These are phyloP conservation scores for Drosophila limbata DNA, from an alignment of 2,888 invertebrate genomes.

Conservation along the genomic window DNA sequence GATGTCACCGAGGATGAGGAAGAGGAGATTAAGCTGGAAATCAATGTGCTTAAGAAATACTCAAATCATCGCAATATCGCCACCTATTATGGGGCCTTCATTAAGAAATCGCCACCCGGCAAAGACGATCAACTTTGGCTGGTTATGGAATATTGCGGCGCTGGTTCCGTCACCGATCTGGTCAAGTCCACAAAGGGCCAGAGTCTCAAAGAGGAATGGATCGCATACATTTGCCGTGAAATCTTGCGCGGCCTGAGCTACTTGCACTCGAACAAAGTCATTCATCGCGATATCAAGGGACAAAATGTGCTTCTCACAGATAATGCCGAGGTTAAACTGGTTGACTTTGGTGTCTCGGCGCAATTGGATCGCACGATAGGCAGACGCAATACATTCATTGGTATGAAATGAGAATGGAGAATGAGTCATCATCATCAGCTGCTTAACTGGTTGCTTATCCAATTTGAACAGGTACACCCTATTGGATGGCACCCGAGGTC, in stretches of 20 bases:
- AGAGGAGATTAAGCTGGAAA: constrained; percentile 99
- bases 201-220: constrained; percentile 99
- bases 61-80: constrained; percentile 99
- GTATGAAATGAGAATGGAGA: constrained; percentile 58
- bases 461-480: constrained; percentile 91
- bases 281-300: constrained; percentile 99
- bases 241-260: constrained; percentile 97
- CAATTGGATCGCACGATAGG: constrained; percentile 99
- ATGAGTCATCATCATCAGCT: constrained; percentile 11
- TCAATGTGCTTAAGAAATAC: constrained; percentile 99
- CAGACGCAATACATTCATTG: constrained; percentile 98
- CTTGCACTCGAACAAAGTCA: constrained; percentile 99
- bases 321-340: constrained; percentile 99
- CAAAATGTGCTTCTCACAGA: constrained; percentile 99
- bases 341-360: constrained; percentile 99
- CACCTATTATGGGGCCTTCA: constrained; percentile 99
- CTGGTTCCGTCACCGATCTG: constrained; percentile 99
- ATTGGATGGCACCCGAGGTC: constrained; percentile 99
- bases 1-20: constrained; percentile 99
- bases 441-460: constrained; percentile 22
- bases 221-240: constrained; percentile 99
- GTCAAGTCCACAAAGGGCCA: constrained; percentile 99
- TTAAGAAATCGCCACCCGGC: constrained; percentile 99
- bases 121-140: constrained; percentile 99
- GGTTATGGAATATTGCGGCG: constrained; percentile 99